phyloP scores from a whole-genome alignment of 2,888 invertebrate genomes.

The Andrena bucephala region DNA sequence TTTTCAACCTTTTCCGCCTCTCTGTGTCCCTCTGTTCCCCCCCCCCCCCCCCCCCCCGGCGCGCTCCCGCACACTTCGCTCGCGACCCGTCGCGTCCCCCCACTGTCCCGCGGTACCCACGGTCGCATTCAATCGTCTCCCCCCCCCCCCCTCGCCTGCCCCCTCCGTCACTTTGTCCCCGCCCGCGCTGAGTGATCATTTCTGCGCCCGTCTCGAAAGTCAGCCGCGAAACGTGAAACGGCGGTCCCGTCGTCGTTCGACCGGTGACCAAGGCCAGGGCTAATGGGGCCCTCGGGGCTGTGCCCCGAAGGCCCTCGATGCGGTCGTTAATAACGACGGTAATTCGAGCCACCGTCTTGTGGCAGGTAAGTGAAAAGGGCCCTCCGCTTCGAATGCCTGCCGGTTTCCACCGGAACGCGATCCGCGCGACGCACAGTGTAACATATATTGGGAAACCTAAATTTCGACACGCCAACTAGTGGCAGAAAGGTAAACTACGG shows the following conservation, averaged over 20 bases:
- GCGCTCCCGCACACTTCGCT: neutral
- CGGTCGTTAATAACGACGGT: constrained; percentile 46
- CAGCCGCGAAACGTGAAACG: neutral
- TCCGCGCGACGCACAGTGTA: no score
- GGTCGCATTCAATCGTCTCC: constrained; percentile 35
- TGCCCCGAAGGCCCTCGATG: neutral
- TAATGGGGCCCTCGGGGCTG: constrained; percentile 26
- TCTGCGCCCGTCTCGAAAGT: constrained; percentile 6
- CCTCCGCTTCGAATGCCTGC: constrained; percentile 21
- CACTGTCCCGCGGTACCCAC: neutral
- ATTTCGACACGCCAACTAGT: no score
- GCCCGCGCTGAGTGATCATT: neutral
- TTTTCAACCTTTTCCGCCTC: neutral
- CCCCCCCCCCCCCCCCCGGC: no score
- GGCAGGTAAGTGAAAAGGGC: constrained; percentile 35
- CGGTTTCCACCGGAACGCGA: no score
- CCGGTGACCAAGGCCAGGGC: constrained; percentile 33
- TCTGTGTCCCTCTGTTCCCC: neutral
- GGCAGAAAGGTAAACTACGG: no score
- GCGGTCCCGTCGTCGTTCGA: neutral
- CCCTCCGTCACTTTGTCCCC: constrained; percentile 37
- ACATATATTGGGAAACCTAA: no score
- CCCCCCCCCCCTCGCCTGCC: neutral
- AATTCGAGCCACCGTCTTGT: constrained; percentile 27
- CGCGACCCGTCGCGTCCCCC: constrained; percentile 2